Evolutionary conservation across 2,113 vertebrate species (phyloP), one percentile per base, ranked within the genome.

Genomic region (Balaeniceps rex): DNA sequence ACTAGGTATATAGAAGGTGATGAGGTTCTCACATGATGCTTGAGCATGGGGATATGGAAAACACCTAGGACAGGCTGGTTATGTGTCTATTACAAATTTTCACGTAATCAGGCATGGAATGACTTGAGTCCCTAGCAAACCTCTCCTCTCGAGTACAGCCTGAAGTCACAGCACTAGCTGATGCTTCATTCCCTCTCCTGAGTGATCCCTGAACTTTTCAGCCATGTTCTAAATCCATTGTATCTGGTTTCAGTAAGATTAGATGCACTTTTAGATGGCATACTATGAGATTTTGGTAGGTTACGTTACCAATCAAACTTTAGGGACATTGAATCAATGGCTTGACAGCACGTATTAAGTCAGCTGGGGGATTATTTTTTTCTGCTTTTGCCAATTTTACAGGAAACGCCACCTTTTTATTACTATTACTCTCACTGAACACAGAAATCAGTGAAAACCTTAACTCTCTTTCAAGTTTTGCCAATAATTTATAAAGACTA

Each of bases 201-300:
- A 68, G 71, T 69, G 89, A 84, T 38, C 81, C 74, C 58, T 85
- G 74, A 85, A 88, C 57, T 80, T 83, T 58, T 25, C 68, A 93
- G 64, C 57, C 75, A 15, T 38, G 11, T 38, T 85, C 52, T 89
- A 81, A 88, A 95, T 51, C 72, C 88, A 88, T 63, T 75, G 28
- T 88, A 46, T 58, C 91, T 96, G 79, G 71, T 66, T 90, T 69
- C 40, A 77, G 63, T 17, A 38, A 93, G 81, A 90, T 93, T 93
- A 90, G 87, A 79, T 87, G 70, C 74, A 51, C 54, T 90, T 83
- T 77, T 29, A 82, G 74, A 65, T 83, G 78, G 52, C 58, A 72
- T 25, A 25, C 31, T 49, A 4, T 24, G 34, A 89, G 81, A 93
- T 76, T 91, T 76, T 83, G 40, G 40, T 85, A 65, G 70, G 81